Base-by-base conservation (phyloP, 2,888 invertebrate species). In the Phorcus lineatus region DNA sequence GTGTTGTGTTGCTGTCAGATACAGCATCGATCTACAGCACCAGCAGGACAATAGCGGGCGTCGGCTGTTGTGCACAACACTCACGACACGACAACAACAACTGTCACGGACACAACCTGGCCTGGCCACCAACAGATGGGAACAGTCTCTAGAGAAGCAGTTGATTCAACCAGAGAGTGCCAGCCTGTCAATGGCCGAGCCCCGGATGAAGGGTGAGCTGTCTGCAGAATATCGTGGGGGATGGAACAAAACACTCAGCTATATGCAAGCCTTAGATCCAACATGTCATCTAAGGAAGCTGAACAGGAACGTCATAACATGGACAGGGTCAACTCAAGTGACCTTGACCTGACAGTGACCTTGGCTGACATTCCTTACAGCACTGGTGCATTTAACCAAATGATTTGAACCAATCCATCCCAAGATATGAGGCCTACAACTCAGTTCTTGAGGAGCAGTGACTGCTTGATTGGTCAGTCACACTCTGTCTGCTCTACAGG, bases 211-310 rank as follows among this genome's bases (percentile, higher is more conserved):
- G 13, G 17, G 70, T 40, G 70, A 70, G 40, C 19, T 70, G 70
- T 70, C 70, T 40, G 70, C 70, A 31, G 36, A 40, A 9, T 70
- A 70, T 19, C 70, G 28, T 70, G 40, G 19, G 40, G 70, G 11
- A 13, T 3, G 70, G 70, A 28, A 36, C 17, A 40, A 70, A 70
- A 31, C 16, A 36, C 67, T 13, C 67, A 53, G 53, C 67, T 52
- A 80, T 52, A 57, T 31, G 80, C 85, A 82, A 80, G 79, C 82
- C 80, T 81, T 81, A 82, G 80, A 78, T 86, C 86, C 86, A 85
- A 82, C 86, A 83, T 85, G 85, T 86, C 86, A 86, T 83, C 81
- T 82, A 81, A 81, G 81, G 83, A 82, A 81, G 77, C 80, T 53
- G 47, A 57, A 80, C 36, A 28, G 31, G n/a, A 54, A 54, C n/a